Conservation (phyloP, 1,140 invertebrate species). For the Hirudo medicinalis region DNA sequence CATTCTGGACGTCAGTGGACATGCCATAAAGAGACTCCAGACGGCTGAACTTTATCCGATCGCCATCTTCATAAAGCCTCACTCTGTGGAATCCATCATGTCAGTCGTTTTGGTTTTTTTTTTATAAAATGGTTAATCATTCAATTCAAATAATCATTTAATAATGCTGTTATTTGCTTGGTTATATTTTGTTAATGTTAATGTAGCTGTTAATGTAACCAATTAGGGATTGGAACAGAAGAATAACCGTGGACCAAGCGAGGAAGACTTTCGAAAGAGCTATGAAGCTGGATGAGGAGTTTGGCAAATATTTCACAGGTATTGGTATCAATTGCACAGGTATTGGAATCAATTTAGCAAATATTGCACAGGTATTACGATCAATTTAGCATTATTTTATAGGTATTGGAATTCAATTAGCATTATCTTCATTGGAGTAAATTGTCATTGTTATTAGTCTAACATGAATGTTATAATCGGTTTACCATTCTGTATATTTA, state of each 20-base stretch:
- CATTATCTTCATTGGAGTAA: too few relatives aligned
- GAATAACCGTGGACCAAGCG: slow-evolving; percentile 94
- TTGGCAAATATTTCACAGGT: slow-evolving; percentile 98
- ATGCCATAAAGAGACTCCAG: slow-evolving; percentile 95
- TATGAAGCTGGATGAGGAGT: slow-evolving; percentile 93
- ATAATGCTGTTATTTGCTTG: background rate
- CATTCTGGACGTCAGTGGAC: slow-evolving; percentile 97
- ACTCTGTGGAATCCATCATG: slow-evolving; percentile 90
- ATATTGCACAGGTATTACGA: too few relatives aligned
- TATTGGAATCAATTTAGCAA: too few relatives aligned
- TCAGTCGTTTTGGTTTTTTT: slow-evolving; percentile 47
- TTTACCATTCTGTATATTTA: too few relatives aligned
- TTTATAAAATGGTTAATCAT: background rate
- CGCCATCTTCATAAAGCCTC: slow-evolving; percentile 96
- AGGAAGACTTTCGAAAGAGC: slow-evolving; percentile 88
- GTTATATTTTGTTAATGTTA: background rate
- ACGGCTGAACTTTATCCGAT: slow-evolving; percentile 92
- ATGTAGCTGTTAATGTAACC: background rate
- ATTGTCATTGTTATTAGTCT: too few relatives aligned
- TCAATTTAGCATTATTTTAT: too few relatives aligned
- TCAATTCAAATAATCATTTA: too few relatives aligned
- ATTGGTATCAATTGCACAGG: slow-evolving; percentile 19
- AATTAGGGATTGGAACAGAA: slow-evolving; percentile 57
- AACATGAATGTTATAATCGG: too few relatives aligned
- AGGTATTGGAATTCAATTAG: too few relatives aligned